Conservation (phyloP, 1,140 invertebrate genomes). For the Rhyacophila brunnea region DNA sequence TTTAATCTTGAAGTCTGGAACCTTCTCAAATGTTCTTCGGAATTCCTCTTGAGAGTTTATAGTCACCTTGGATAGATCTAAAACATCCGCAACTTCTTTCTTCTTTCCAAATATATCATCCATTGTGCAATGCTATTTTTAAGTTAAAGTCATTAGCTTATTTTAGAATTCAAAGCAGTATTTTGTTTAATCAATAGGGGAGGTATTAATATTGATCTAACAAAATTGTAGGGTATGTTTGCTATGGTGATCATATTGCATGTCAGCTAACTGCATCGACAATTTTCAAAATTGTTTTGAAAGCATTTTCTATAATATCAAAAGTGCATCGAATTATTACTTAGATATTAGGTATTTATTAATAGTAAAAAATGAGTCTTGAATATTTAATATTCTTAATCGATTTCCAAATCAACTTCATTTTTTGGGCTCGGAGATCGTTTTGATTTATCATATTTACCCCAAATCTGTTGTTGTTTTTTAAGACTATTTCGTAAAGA, state of each 20-base stretch:
- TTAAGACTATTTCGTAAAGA: conserved; percentile 32
- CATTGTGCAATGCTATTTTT: conserved; percentile 50
- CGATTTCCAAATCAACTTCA: conserved; percentile 33
- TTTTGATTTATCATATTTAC: conserved; percentile 22
- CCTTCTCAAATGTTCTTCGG: conserved; percentile 75
- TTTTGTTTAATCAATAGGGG: background rate
- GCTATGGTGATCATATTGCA: too few relatives aligned
- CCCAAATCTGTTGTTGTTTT: conserved; percentile 33
- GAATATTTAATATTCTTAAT: conserved; percentile 6
- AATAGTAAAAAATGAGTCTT: background rate
- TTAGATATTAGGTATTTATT: background rate
- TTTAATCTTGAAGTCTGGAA: conserved; percentile 86
- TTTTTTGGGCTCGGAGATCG: conserved; percentile 31
- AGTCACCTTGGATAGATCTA: conserved; percentile 80
- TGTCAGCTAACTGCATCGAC: too few relatives aligned
- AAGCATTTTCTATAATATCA: too few relatives aligned
- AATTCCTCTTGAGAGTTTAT: conserved; percentile 78
- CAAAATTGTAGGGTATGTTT: conserved; percentile 1
- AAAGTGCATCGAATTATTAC: background rate
- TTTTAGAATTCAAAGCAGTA: conserved; percentile 3
- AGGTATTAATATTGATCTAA: conserved; percentile 1
- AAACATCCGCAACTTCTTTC: conserved; percentile 76
- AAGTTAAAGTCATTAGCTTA: background rate
- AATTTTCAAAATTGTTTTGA: background rate
- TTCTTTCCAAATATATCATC: conserved; percentile 84